Evolutionary conservation across 2,113 vertebrate species (phyloP), one percentile per base, ranked within the genome.

Genomic region (Paradisaea rubra): DNA sequence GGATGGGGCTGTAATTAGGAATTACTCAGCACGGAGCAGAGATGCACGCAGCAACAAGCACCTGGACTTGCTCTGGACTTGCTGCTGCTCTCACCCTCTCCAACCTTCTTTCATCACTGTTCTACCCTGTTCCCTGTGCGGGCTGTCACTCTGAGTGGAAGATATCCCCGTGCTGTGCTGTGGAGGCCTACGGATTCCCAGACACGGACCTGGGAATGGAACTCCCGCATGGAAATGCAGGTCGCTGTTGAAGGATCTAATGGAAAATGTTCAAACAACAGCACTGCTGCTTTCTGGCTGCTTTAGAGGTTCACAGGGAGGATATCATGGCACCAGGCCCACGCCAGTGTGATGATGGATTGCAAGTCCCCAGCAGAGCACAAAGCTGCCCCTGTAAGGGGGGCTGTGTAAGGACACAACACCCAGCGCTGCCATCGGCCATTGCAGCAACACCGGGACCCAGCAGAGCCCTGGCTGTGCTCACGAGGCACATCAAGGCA

Each of bases 111-210:
- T 11, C 7, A 2, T 2, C 20, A 7, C 31, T 25, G 42, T 12
- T 76, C n/a, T 3, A 45, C 13, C 33, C 53, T 6, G 1, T 31
- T n/a, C 44, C 64, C 63, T 4, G 24, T 5, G 66, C 56, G 19
- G 70, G 30, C 24, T 28, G 64, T 4, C 47, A 4, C 28, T 37
- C 15, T 3, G 52, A 11, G 10, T 2, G 25, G 25, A 19, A n/a
- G 42, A 20, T 1, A 4, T 8, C 11, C 42, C 72, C 1, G 41
- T 1, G 3, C 41, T 1, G 3, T 0, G 37, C 57, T 1, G 1
- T 2, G 37, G 64, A 37, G 8, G 23, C 16, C 44, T 16, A 4
- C 0, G 0, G 18, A 27, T 60, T 53, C 54, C 73, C 84, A 78
- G 63, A 2, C 41, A 20, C 0, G 0, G 5, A 14, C 1, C 73